Conservation (phyloP, 2,113 vertebrate species). For the Pterocles gutturalis region DNA sequence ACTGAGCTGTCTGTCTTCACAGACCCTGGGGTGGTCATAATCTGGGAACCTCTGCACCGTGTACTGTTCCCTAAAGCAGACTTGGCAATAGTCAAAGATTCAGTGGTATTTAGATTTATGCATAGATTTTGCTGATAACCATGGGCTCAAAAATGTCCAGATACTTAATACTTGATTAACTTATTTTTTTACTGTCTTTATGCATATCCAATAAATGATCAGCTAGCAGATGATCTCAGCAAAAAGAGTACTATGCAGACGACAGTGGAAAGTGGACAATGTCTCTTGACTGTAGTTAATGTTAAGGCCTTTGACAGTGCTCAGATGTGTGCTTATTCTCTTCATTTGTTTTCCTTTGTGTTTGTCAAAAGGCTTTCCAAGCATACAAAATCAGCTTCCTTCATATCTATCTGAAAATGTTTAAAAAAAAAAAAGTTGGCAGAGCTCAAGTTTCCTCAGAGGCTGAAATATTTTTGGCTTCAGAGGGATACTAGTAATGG, state of each 20-base stretch:
- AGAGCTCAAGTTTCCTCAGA: not conserved
- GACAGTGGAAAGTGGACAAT: not conserved
- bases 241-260: not conserved
- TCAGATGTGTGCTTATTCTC: not conserved
- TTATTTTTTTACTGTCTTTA: not conserved
- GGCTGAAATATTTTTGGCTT: not conserved
- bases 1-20: not conserved
- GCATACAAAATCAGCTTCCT: not conserved
- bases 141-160: not conserved
- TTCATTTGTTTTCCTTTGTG: not conserved
- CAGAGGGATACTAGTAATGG: not conserved
- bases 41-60: not conserved
- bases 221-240: not conserved
- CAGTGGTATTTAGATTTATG: not conserved
- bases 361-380: not conserved
- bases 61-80: not conserved
- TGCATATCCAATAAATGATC: not conserved
- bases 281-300: not conserved
- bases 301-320: not conserved
- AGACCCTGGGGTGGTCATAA: not conserved
- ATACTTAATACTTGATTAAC: not conserved
- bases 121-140: not conserved
- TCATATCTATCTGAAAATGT: not conserved
- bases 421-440: not conserved
- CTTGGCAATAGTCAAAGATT: not conserved